Percentiles rank a stretch among this genome's conserved stretches.
phyloP scores from a whole-genome alignment of 2,797 vertebrate species.

The Hydrocynus forskahlii region DNA sequence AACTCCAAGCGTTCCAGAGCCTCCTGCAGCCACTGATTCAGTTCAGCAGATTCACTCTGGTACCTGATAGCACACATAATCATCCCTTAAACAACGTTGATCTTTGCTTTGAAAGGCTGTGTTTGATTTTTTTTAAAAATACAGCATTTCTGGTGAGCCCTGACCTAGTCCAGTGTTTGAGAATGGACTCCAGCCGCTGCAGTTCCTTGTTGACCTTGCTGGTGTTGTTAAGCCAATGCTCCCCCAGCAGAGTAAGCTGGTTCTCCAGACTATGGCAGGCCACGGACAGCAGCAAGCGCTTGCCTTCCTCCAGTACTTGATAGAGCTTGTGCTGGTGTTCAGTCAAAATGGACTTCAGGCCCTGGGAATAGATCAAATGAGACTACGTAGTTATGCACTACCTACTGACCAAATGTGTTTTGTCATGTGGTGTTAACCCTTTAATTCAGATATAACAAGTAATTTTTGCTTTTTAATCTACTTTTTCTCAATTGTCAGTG shows the following conservation, averaged over 20 bases:
- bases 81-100: neutral
- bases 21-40: slow-evolving; percentile 88
- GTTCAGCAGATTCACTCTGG: slow-evolving; percentile 86
- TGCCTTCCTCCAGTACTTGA: slow-evolving; percentile 92
- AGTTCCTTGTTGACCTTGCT: slow-evolving; percentile 91
- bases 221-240: slow-evolving; percentile 89
- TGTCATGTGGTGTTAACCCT: neutral
- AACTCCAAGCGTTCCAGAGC: slow-evolving; percentile 89
- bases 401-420: neutral
- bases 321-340: slow-evolving; percentile 91
- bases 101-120: neutral
- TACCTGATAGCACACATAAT: slow-evolving; percentile 77
- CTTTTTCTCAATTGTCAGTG: too few relatives aligned
- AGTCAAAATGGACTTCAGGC: slow-evolving; percentile 84
- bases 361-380: slow-evolving; percentile 68
- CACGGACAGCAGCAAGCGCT: slow-evolving; percentile 86
- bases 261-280: slow-evolving; percentile 89
- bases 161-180: slow-evolving; percentile 97
- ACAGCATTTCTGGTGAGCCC: neutral
- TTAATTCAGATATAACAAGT: too few relatives aligned
- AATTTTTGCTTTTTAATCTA: too few relatives aligned
- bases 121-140: neutral
- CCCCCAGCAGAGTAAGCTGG: slow-evolving; percentile 89
- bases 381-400: neutral
- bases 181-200: slow-evolving; percentile 89